Percentiles rank a stretch among this genome's conserved stretches.
phyloP scores from a whole-genome alignment of 2,888 invertebrate genomes.

The Yponomeuta plumbellus region DNA sequence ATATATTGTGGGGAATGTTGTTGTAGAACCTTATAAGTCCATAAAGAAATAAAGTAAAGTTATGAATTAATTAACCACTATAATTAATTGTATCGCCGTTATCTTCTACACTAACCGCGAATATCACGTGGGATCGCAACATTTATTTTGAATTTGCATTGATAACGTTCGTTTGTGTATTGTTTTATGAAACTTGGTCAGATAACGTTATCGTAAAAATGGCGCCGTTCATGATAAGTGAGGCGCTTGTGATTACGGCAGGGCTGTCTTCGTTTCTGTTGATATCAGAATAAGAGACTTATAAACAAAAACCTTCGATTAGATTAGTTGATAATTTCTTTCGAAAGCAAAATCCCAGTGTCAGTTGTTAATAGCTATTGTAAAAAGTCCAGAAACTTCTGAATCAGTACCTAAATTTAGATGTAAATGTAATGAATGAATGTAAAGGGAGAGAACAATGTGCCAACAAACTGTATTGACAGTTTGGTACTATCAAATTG shows the following conservation, averaged over 20 bases:
- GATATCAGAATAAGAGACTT: background rate
- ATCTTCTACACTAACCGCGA: background rate
- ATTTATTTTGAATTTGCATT: background rate
- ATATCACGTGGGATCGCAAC: background rate
- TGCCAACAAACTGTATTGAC: no score
- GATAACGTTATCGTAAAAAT: constrained; percentile 15
- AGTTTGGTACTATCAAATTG: no score
- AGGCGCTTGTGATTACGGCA: constrained; percentile 1
- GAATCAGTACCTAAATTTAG: no score
- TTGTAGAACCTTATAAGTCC: no score
- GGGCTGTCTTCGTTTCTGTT: background rate
- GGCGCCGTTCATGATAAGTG: constrained; percentile 17
- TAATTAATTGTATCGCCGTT: background rate
- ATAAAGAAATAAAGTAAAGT: no score
- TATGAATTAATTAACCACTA: background rate
- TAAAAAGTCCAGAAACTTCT: no score
- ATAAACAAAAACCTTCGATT: background rate
- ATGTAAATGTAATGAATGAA: no score
- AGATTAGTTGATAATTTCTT: no score
- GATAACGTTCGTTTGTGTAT: constrained; percentile 7
- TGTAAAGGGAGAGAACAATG: no score
- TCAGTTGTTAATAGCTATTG: no score
- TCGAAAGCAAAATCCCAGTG: no score
- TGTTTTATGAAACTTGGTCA: background rate
- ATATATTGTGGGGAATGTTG: no score